Conservation (phyloP, 2,888 invertebrate genomes). For the Yponomeuta sedellus region DNA sequence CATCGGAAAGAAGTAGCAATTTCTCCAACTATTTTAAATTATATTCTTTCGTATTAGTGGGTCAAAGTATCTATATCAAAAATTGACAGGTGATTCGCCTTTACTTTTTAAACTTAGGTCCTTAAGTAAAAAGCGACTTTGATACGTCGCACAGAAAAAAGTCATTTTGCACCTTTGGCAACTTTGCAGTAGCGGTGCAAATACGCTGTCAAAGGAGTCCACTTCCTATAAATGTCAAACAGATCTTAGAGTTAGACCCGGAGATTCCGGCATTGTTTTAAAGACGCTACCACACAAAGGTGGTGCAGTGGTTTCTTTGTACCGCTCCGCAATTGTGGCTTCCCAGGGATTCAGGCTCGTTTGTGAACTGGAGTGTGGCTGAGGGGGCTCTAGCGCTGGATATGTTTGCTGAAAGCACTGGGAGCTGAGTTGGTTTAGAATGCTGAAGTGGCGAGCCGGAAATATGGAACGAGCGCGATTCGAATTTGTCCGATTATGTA, state of each 20-base stretch:
- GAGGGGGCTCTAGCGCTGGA: conserved; percentile 20
- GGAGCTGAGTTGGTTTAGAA: not conserved
- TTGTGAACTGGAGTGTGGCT: conserved; percentile 49
- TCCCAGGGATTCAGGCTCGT: conserved; percentile 55
- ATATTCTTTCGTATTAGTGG: no score
- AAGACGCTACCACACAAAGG: conserved; percentile 67
- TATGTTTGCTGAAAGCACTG: conserved; percentile 5
- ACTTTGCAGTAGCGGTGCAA: not conserved
- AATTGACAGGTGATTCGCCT: no score
- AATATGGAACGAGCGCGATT: not conserved
- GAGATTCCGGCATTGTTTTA: conserved; percentile 54
- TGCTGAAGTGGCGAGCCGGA: not conserved
- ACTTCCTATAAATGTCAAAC: not conserved
- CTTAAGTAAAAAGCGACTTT: no score
- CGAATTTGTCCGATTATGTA: not conserved
- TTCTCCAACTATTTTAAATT: no score
- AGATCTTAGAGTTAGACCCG: conserved; percentile 1
- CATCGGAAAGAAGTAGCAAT: no score
- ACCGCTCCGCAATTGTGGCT: conserved; percentile 72
- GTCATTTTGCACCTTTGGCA: no score
- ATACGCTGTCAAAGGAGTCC: not conserved
- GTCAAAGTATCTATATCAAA: no score
- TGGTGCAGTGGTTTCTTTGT: conserved; percentile 57
- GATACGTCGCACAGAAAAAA: no score
- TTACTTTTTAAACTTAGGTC: no score